Percentiles rank a stretch among this genome's conserved stretches.
phyloP scores from a whole-genome alignment of 2,797 vertebrate genomes.

The Halcyon badia region DNA sequence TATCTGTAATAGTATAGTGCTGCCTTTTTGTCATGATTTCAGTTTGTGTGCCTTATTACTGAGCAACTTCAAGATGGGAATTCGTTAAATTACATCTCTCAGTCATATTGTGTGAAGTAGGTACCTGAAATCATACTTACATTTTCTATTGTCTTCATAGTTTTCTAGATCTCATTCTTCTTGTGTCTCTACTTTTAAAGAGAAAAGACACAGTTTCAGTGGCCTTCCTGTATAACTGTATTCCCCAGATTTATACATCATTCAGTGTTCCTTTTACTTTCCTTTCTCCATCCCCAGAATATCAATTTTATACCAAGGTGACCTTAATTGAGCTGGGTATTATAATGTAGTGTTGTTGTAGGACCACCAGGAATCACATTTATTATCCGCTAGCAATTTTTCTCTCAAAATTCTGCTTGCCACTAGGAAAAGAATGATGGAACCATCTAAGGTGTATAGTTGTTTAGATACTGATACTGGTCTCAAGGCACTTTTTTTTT shows the following conservation, averaged over 20 bases:
- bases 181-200: not conserved
- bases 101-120: not conserved
- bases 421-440: conserved; percentile 41
- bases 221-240: not conserved
- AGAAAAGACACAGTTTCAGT: not conserved
- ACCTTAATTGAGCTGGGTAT: conserved; percentile 48
- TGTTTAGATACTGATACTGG: not conserved
- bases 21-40: not conserved
- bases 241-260: conserved; percentile 16
- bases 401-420: conserved; percentile 44
- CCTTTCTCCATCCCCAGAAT: conserved; percentile 13
- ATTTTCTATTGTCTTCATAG: not conserved
- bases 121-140: not conserved
- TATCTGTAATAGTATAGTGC: not conserved
- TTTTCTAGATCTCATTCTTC: not conserved
- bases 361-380: conserved; percentile 35
- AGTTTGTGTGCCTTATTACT: not conserved
- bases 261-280: conserved; percentile 22
- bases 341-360: conserved; percentile 34
- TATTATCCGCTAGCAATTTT: conserved; percentile 50
- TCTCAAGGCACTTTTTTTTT: conserved; percentile 13
- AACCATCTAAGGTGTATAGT: not conserved
- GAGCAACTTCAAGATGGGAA: not conserved
- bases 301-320: conserved; percentile 61
- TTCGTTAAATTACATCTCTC: not conserved